phyloP scores from a whole-genome alignment of 1,140 invertebrate species.

The Macrobrachium rosenbergii region DNA sequence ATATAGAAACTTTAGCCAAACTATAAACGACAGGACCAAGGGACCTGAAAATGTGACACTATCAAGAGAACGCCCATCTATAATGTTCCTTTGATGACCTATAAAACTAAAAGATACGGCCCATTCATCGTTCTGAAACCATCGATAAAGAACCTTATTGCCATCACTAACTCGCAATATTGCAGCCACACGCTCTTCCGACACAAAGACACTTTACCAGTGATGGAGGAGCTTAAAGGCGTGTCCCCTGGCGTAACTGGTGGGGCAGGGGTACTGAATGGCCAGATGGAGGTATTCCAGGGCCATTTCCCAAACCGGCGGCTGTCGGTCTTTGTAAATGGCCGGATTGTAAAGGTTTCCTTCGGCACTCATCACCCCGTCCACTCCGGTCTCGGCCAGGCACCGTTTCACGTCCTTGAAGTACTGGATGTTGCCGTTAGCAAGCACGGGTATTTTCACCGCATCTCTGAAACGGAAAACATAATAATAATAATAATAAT shows the following conservation, averaged over 20 bases:
- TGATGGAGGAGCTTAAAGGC: conserved; percentile 98
- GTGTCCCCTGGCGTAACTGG: conserved; percentile 92
- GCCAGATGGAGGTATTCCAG: conserved; percentile 90
- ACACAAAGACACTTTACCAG: conserved; percentile 78
- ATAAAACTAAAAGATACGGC: too few species aligned
- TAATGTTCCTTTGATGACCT: too few species aligned
- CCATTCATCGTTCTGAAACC: background rate
- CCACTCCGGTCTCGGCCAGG: conserved; percentile 85
- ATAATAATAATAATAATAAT: background rate
- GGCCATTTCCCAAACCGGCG: conserved; percentile 89
- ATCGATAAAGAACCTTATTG: background rate
- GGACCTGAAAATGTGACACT: too few species aligned
- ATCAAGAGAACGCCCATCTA: too few species aligned
- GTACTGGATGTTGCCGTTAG: conserved; percentile 98
- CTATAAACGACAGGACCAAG: too few species aligned
- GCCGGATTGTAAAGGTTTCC: conserved; percentile 96
- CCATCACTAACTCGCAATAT: background rate
- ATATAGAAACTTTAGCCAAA: too few species aligned
- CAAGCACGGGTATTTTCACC: conserved; percentile 93
- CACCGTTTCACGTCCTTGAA: conserved; percentile 89
- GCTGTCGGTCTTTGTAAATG: conserved; percentile 82
- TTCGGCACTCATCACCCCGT: conserved; percentile 89
- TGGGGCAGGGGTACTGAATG: conserved; percentile 87
- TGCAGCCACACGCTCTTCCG: background rate
- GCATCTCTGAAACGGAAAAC: conserved; percentile 83